These are phyloP conservation scores for Oryzias sinensis DNA, from an alignment of 2,797 vertebrate genomes.

Conservation along the genomic window DNA sequence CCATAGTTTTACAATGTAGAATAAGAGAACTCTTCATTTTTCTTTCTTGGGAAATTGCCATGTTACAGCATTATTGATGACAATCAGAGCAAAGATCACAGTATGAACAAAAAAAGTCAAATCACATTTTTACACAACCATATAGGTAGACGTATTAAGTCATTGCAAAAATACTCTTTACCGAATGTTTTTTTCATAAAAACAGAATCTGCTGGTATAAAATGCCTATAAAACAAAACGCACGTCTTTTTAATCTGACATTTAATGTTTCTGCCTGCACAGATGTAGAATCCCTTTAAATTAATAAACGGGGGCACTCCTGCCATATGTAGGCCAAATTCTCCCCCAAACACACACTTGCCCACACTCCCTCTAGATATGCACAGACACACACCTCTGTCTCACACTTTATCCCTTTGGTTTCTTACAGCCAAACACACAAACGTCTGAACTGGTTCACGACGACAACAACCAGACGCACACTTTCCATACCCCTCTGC, in stretches of 20 bases:
- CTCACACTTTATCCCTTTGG: conserved; percentile 29
- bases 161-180: too few species aligned
- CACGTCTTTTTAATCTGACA: conserved; percentile 7
- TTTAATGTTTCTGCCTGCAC: conserved; percentile 2
- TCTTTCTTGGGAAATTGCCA: too few species aligned
- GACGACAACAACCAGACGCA: conserved; percentile 2
- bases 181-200: background rate
- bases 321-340: conserved; percentile 58
- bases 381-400: conserved; percentile 14
- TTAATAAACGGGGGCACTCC: conserved; percentile 52
- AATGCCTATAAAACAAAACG: background rate
- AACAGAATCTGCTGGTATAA: background rate
- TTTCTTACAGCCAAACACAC: conserved; percentile 23
- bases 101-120: too few species aligned
- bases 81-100: too few species aligned
- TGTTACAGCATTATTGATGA: too few species aligned
- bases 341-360: conserved; percentile 20
- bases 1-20: too few species aligned
- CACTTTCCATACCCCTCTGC: conserved; percentile 25
- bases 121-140: too few species aligned
- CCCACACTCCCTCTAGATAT: conserved; percentile 3
- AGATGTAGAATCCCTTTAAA: conserved; percentile 37
- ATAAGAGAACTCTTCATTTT: too few species aligned
- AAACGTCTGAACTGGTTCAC: conserved; percentile 12
- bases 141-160: too few species aligned